A percentile compares a stretch with the other conserved stretches of the same genome.
These are phyloP conservation scores for Australoheros scitulus DNA, from an alignment of 2,113 vertebrate species.

Conservation along the genomic window DNA sequence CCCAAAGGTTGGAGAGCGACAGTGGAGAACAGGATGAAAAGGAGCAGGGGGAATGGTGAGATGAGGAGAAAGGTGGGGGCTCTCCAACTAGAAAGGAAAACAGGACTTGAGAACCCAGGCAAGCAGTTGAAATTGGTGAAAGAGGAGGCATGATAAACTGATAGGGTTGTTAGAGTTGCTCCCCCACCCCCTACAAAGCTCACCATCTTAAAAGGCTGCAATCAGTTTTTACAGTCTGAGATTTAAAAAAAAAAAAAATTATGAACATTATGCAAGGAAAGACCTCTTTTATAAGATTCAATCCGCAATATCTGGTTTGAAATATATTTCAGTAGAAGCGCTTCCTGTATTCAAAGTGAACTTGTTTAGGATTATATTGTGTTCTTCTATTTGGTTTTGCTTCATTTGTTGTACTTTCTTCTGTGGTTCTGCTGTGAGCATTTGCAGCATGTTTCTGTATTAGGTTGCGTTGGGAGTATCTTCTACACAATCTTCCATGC, in stretches of 20 bases:
- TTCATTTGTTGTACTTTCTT: neutral
- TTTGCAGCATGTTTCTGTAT: neutral
- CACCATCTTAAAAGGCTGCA: neutral
- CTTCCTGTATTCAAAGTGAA: neutral
- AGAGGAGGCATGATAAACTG: neutral
- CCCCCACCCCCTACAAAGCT: neutral
- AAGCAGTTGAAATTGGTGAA: neutral
- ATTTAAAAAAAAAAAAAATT: neutral
- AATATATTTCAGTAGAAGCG: neutral
- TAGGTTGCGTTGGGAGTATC: neutral
- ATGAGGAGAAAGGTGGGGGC: neutral
- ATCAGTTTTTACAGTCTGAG: slow-evolving; percentile 9
- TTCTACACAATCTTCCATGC: neutral
- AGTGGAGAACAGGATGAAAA: slow-evolving; percentile 36
- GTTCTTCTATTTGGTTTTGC: neutral
- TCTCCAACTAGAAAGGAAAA: neutral
- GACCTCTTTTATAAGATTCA: slow-evolving; percentile 1
- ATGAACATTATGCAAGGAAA: neutral
- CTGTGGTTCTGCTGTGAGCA: neutral
- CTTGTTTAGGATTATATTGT: neutral
- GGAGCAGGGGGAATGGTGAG: slow-evolving; percentile 4
- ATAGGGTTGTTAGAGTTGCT: neutral
- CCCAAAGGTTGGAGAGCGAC: slow-evolving; percentile 45
- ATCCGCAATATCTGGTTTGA: neutral
- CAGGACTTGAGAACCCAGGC: neutral